phyloP scores from a whole-genome alignment of 2,888 invertebrate species.

The Alsophila aescularia region DNA sequence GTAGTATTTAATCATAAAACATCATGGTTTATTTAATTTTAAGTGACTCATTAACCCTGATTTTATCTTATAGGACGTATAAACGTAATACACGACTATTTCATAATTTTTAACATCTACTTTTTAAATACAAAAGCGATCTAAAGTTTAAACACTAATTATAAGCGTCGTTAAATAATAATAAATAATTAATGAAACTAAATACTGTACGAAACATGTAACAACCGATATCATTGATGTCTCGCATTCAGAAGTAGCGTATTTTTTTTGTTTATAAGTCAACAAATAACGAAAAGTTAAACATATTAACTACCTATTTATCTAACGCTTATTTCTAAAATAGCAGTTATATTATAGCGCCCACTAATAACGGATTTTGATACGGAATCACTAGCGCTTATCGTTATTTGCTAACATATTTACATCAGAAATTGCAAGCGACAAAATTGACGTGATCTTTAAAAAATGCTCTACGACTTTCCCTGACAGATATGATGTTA shows the following conservation, averaged over 20 bases:
- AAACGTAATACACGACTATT: conserved; percentile 40
- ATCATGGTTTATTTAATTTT: neutral
- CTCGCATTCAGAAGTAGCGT: conserved; percentile 15
- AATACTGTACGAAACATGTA: conserved; percentile 55
- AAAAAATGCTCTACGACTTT: conserved; percentile 20
- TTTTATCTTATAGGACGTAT: conserved; percentile 33
- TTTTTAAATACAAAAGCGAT: conserved; percentile 48
- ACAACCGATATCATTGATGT: conserved; percentile 26
- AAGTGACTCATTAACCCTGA: conserved; percentile 21
- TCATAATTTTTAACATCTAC: conserved; percentile 45
- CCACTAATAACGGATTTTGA: conserved; percentile 2
- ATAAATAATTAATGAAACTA: conserved; percentile 44
- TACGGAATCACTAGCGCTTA: conserved; percentile 4
- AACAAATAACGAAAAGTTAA: conserved; percentile 31
- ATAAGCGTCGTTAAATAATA: conserved; percentile 54
- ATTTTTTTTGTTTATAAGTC: too few species aligned
- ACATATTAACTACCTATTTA: neutral
- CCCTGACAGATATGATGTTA: neutral
- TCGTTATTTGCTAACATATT: conserved; percentile 26
- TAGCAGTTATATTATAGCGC: conserved; percentile 6
- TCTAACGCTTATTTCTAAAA: neutral
- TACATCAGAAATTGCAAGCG: conserved; percentile 2
- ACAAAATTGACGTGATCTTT: conserved; percentile 21
- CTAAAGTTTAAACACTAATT: conserved; percentile 50
- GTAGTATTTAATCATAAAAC: too few species aligned